Evolutionary conservation across 2,797 vertebrate genomes (phyloP), one percentile per base, ranked within the genome.

Genomic region (Balearica regulorum): DNA sequence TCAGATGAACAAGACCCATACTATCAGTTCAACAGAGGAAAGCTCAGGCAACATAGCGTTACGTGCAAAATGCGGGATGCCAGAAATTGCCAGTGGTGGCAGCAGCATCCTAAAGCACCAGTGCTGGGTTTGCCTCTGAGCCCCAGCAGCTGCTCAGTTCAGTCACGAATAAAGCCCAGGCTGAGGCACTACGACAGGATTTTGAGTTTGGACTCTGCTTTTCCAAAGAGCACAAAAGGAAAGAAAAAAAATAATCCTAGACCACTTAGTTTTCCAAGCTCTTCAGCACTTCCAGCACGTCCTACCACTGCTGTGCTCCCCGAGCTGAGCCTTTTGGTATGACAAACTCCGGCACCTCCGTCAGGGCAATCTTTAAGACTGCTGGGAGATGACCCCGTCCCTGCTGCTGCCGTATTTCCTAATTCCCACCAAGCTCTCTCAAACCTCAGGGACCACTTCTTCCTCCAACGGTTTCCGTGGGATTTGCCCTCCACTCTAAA

Each of bases 271-370:
- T 85, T 93, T 72, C 60, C 68, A 89, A 82, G 70, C 51, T 73
- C 43, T 20, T 92, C 81, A 79, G 94, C 33, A 68, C 54, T 75
- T 92, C 20, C 46, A 78, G 61, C 44, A 39, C 0, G 2, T 87
- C 51, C 70, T 62, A 75, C 57, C 58, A 53, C 28, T 1, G 4
- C 61, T 0, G 0, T 17, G 70, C 33, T 69, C 83, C 69, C 65
- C 0, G 3, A 75, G 55, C 60, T 64, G 43, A 81, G 9, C 10
- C 31, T 88, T 90, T 21, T n/a, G 70, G 77, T 83, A 71, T 0
- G 0, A 19, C 0, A 1, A 60, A 48, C 70, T 81, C 33, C 0
- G 1, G 19, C 41, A 65, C 37, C 44, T 48, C 64, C 0, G 0
- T 21, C 77, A 43, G 7, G 4, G n/a, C 5, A 5, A 55, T 76